Conservation (phyloP, 2,888 invertebrate genomes). For the Apodemia mormo region DNA sequence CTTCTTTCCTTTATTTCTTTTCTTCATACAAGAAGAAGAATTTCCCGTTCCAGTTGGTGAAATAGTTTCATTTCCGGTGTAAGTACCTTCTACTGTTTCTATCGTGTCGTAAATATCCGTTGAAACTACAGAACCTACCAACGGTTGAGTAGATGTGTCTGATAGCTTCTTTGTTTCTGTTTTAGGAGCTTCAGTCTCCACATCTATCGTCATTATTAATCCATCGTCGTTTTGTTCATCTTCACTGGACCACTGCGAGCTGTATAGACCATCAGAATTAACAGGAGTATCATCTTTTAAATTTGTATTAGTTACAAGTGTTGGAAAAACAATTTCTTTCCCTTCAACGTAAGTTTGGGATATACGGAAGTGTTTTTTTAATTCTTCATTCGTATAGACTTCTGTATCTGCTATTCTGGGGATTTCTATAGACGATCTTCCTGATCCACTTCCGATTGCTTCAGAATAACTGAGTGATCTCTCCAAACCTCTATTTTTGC, state of each 20-base stretch:
- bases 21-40: slow-evolving; percentile 59
- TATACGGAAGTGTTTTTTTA: slow-evolving; percentile 69
- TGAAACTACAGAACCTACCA: slow-evolving; percentile 48
- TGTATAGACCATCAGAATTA: slow-evolving; percentile 46
- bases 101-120: slow-evolving; percentile 63
- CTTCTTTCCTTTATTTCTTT: slow-evolving; percentile 53
- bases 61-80: slow-evolving; percentile 47
- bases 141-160: slow-evolving; percentile 53
- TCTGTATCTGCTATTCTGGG: slow-evolving; percentile 64
- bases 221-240: slow-evolving; percentile 59
- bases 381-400: slow-evolving; percentile 69
- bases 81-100: slow-evolving; percentile 51
- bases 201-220: slow-evolving; percentile 67
- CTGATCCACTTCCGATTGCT: slow-evolving; percentile 65
- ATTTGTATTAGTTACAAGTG: slow-evolving; percentile 47
- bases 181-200: slow-evolving; percentile 54
- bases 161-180: slow-evolving; percentile 55
- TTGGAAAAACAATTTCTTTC: slow-evolving; percentile 64
- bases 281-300: slow-evolving; percentile 39
- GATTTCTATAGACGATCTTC: slow-evolving; percentile 67
- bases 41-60: slow-evolving; percentile 49
- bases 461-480: slow-evolving; percentile 72
- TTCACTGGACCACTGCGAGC: slow-evolving; percentile 63
- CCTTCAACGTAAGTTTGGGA: slow-evolving; percentile 75
- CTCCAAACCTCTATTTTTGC: slow-evolving; percentile 59